phyloP scores from a whole-genome alignment of 2,797 vertebrate genomes.

The Telmatherina bonti region DNA sequence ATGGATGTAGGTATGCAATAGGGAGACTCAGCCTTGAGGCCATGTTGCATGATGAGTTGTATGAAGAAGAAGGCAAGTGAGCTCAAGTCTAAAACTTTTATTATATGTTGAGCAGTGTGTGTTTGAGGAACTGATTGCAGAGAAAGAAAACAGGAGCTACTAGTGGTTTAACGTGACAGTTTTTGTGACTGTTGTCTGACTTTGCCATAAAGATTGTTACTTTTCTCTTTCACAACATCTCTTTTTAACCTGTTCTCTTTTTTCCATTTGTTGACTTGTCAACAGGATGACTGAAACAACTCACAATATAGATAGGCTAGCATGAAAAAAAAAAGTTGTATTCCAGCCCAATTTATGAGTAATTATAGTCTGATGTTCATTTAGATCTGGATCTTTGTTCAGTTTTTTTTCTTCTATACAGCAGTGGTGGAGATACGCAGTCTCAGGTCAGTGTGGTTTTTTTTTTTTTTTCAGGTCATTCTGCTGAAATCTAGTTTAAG shows the following conservation, averaged over 20 bases:
- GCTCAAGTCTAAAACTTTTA: conserved; percentile 44
- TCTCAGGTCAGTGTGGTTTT: background rate
- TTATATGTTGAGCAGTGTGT: conserved; percentile 38
- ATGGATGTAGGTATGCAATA: conserved; percentile 56
- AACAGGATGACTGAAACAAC: background rate
- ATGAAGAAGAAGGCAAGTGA: conserved; percentile 33
- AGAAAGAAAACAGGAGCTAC: conserved; percentile 17
- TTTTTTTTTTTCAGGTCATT: background rate
- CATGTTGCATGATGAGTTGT: conserved; percentile 54
- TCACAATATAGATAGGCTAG: background rate
- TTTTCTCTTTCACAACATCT: background rate
- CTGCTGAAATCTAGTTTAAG: background rate
- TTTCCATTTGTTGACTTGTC: background rate
- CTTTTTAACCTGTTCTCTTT: background rate
- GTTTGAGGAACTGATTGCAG: conserved; percentile 14
- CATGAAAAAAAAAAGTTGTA: background rate
- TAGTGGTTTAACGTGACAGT: background rate
- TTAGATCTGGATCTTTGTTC: background rate
- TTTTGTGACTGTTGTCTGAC: background rate
- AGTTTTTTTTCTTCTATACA: background rate
- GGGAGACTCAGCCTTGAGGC: conserved; percentile 61
- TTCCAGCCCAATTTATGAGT: background rate
- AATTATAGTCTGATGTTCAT: background rate
- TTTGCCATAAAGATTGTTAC: background rate
- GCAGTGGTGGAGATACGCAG: background rate